These are phyloP conservation scores for Drosophila insularis DNA, from an alignment of 1,140 invertebrate species.

Conservation along the genomic window DNA sequence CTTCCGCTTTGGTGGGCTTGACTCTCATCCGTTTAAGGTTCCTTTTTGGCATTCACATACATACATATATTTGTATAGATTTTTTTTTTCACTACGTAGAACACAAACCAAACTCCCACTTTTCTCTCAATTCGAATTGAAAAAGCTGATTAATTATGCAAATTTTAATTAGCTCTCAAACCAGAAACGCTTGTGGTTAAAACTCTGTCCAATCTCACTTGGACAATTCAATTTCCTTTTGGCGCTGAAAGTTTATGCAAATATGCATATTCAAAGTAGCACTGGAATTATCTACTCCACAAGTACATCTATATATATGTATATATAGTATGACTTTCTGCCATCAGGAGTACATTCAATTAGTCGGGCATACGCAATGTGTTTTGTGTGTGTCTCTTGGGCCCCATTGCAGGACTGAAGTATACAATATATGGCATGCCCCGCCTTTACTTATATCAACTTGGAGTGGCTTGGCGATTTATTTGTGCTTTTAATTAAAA, in stretches of 20 bases:
- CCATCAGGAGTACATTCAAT: constrained; percentile 53
- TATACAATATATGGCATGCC: not conserved
- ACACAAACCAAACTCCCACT: not conserved
- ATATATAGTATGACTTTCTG: not conserved
- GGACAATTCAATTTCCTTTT: constrained; percentile 59
- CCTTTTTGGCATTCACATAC: not conserved
- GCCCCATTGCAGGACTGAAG: constrained; percentile 6
- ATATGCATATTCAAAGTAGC: constrained; percentile 31
- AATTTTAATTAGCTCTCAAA: constrained; percentile 65
- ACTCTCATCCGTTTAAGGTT: constrained; percentile 1
- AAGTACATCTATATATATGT: not conserved
- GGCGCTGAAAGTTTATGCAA: constrained; percentile 19
- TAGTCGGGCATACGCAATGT: constrained; percentile 55
- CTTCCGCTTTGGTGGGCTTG: constrained; percentile 46
- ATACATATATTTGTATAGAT: not conserved
- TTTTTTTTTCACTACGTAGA: not conserved
- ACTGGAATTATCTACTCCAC: constrained; percentile 40
- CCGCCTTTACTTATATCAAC: not conserved
- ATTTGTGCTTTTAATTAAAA: constrained; percentile 71
- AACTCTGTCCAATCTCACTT: constrained; percentile 36
- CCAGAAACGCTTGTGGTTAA: constrained; percentile 8
- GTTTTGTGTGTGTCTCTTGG: constrained; percentile 16
- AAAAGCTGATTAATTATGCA: constrained; percentile 70
- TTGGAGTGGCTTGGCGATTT: constrained; percentile 40
- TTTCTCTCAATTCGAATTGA: constrained; percentile 14